Percentiles rank a stretch among this genome's conserved stretches.
Conservation (phyloP, 2,113 vertebrate species). For the Otolemur garnettii region DNA sequence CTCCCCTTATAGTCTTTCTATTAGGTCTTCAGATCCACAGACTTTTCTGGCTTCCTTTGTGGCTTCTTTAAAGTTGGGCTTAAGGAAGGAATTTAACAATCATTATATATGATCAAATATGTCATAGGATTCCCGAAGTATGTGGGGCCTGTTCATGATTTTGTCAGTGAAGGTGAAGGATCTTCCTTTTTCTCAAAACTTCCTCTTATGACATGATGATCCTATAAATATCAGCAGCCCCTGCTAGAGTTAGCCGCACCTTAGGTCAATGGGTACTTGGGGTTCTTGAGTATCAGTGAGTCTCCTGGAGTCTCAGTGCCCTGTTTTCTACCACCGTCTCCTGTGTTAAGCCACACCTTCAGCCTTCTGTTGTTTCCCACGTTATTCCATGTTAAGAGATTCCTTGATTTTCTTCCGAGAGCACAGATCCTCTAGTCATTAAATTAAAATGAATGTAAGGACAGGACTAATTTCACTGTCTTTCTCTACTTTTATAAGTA, state of each 20-base stretch:
- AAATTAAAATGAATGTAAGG: not conserved
- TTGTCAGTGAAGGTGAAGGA: not conserved
- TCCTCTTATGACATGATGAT: not conserved
- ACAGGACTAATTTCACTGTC: not conserved
- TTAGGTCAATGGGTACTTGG: not conserved
- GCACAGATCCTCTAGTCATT: not conserved
- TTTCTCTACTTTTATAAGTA: conserved; percentile 16
- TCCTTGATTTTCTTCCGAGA: not conserved
- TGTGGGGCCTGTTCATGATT: not conserved
- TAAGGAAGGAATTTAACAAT: conserved; percentile 34
- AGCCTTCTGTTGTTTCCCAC: not conserved
- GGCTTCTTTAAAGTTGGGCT: not conserved
- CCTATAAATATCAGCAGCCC: not conserved
- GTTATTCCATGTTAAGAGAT: not conserved
- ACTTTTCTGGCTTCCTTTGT: not conserved
- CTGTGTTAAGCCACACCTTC: not conserved
- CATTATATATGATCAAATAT: not conserved
- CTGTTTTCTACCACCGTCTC: not conserved
- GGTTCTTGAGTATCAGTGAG: not conserved
- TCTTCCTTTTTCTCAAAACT: conserved; percentile 33
- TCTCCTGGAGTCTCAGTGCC: not conserved
- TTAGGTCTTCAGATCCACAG: not conserved
- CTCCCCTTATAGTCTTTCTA: not conserved
- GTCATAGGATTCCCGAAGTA: not conserved
- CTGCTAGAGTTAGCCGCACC: not conserved